Evolutionary conservation across 2,888 invertebrate genomes (phyloP).

Genomic region (Theodoxus fluviatilis): DNA sequence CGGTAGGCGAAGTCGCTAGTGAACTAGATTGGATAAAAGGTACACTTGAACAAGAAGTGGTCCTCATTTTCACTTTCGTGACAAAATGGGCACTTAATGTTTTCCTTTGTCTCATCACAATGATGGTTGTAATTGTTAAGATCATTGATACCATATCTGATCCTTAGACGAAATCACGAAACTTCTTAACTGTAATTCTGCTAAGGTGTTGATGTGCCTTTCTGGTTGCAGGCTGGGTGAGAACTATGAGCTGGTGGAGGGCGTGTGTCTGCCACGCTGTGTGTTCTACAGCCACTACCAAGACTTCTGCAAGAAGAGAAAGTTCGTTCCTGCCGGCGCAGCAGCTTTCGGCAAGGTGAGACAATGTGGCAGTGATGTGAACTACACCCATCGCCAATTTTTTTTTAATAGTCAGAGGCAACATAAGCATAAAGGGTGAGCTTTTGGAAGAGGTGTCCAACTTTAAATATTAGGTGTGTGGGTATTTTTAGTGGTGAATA

Average conservation of each 20-base stretch:
- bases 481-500: too few relatives aligned
- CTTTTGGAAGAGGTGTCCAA: not conserved
- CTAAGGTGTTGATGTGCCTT: not conserved
- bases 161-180: not conserved
- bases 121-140: not conserved
- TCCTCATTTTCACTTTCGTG: too few relatives aligned
- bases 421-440: too few relatives aligned
- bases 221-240: constrained; percentile 58
- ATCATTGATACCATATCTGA: not conserved
- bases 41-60: too few relatives aligned
- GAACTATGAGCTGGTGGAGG: constrained; percentile 64
- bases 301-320: constrained; percentile 62
- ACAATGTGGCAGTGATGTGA: too few relatives aligned
- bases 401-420: too few relatives aligned
- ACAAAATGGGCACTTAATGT: too few relatives aligned
- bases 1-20: too few relatives aligned
- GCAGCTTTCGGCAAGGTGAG: constrained; percentile 66
- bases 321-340: constrained; percentile 63
- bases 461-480: not conserved
- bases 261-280: constrained; percentile 63
- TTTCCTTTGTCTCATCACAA: too few relatives aligned
- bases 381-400: too few relatives aligned
- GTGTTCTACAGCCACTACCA: constrained; percentile 64
- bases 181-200: not conserved
- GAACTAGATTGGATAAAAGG: too few relatives aligned